Evolutionary conservation across 2,797 vertebrate genomes (phyloP).

Genomic region (Lithobates pipiens): DNA sequence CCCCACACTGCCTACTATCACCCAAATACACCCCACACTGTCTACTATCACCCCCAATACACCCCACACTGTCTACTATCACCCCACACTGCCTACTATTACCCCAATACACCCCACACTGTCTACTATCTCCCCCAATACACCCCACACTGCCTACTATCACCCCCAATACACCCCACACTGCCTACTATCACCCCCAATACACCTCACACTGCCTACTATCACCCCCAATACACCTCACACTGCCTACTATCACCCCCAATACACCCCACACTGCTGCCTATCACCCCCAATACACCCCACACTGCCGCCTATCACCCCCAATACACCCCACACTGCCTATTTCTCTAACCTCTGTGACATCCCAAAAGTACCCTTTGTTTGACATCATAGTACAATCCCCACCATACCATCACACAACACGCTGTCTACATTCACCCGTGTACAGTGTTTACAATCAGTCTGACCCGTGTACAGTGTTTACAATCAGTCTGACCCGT

Average conservation of each 20-base stretch:
- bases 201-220: background rate
- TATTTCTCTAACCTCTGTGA: too few species aligned
- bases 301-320: background rate
- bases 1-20: background rate
- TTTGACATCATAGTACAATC: background rate
- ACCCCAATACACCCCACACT: background rate
- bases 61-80: too few species aligned
- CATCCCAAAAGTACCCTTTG: too few species aligned
- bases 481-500: too few species aligned
- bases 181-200: background rate
- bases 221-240: background rate
- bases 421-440: too few species aligned
- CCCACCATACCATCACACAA: background rate
- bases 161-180: background rate
- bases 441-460: too few species aligned
- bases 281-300: too few species aligned
- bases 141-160: background rate
- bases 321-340: background rate
- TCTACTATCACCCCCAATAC: too few species aligned
- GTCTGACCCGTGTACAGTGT: too few species aligned
- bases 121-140: background rate
- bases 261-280: background rate
- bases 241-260: too few species aligned
- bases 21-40: background rate
- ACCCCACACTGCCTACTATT: too few species aligned